A percentile compares a stretch with the other conserved stretches of the same genome.
These are phyloP conservation scores for Dinomys branickii DNA, from an alignment of 2,113 vertebrate genomes.

Conservation along the genomic window DNA sequence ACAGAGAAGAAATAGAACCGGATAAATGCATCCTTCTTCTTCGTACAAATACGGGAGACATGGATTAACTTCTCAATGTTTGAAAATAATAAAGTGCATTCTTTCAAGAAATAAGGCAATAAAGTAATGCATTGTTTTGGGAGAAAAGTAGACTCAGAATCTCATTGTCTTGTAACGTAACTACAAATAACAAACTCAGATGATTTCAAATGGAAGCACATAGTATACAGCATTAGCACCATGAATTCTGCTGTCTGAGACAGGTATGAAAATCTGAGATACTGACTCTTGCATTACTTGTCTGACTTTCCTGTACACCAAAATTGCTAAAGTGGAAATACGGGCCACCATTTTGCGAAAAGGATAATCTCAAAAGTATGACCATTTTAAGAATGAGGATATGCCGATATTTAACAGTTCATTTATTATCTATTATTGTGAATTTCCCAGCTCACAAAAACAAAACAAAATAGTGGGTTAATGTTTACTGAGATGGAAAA, in stretches of 20 bases:
- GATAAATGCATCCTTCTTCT: constrained; percentile 61
- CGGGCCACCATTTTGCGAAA: constrained; percentile 59
- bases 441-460: constrained; percentile 49
- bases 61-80: constrained; percentile 40
- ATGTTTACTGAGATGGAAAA: constrained; percentile 42
- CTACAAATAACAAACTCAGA: constrained; percentile 58
- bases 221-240: not conserved
- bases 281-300: constrained; percentile 53
- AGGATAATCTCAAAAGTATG: constrained; percentile 58
- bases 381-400: constrained; percentile 27
- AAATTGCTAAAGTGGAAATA: constrained; percentile 44
- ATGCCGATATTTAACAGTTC: not conserved
- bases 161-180: not conserved
- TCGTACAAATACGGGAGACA: constrained; percentile 62
- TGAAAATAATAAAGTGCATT: constrained; percentile 49
- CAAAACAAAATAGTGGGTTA: constrained; percentile 9
- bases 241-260: constrained; percentile 42
- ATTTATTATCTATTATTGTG: constrained; percentile 29
- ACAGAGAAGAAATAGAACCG: constrained; percentile 65
- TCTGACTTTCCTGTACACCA: constrained; percentile 51
- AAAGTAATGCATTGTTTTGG: not conserved
- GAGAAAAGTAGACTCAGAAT: not conserved
- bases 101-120: constrained; percentile 43
- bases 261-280: constrained; percentile 47
- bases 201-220: constrained; percentile 52